Conservation (phyloP, 2,797 vertebrate species). For the Epinephelus malabaricus region DNA sequence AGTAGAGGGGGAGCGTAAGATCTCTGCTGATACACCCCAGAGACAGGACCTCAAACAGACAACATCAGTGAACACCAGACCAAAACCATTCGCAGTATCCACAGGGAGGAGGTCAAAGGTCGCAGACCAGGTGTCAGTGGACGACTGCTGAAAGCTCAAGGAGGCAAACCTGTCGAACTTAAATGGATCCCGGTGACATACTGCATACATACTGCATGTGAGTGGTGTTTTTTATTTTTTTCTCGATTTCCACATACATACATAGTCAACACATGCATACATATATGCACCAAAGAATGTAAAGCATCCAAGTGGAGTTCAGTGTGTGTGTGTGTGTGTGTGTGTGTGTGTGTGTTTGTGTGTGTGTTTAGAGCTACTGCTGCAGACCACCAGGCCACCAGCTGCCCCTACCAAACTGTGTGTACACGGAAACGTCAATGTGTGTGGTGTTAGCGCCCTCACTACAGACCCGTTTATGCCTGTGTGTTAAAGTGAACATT, state of each 20-base stretch:
- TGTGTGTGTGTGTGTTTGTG: background rate
- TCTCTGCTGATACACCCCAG: background rate
- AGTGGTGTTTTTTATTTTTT: background rate
- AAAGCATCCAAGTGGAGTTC: slow-evolving; percentile 38
- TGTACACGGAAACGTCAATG: slow-evolving; percentile 31
- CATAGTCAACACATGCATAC: background rate
- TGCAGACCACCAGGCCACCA: background rate
- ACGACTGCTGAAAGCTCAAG: background rate
- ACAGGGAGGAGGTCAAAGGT: background rate
- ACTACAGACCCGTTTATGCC: slow-evolving; percentile 39
- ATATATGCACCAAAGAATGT: slow-evolving; percentile 38
- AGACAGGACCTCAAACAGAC: background rate
- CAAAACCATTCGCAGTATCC: background rate
- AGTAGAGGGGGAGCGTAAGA: background rate
- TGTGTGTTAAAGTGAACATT: slow-evolving; percentile 38
- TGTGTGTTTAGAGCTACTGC: background rate
- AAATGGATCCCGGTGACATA: background rate
- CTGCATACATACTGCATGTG: background rate
- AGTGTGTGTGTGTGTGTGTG: background rate
- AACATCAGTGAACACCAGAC: background rate
- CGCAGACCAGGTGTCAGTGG: background rate
- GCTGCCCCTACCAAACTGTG: slow-evolving; percentile 13
- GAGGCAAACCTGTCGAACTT: background rate
- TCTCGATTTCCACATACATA: background rate
- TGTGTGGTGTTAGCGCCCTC: slow-evolving; percentile 20